These are phyloP conservation scores for Naja naja DNA, from an alignment of 2,113 vertebrate genomes.

Conservation along the genomic window DNA sequence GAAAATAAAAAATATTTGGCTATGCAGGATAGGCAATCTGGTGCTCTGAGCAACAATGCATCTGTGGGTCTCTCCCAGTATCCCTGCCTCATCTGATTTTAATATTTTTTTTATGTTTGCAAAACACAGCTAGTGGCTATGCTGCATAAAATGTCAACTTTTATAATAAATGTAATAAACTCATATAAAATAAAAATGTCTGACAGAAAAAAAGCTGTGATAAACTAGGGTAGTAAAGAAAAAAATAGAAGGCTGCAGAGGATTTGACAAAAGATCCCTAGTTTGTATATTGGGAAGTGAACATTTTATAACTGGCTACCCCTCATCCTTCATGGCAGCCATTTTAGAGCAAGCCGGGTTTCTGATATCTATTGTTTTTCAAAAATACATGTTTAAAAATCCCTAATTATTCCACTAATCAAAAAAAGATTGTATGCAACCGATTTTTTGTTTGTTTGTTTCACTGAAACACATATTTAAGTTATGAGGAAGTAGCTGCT, in stretches of 20 bases:
- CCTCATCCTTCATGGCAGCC: not conserved
- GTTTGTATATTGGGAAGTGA: not conserved
- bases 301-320: not conserved
- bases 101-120: not conserved
- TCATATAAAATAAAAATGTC: not conserved
- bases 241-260: not conserved
- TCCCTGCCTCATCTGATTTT: not conserved
- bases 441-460: not conserved
- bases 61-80: not conserved
- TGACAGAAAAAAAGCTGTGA: not conserved
- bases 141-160: not conserved
- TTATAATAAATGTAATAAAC: not conserved
- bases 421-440: not conserved
- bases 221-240: not conserved
- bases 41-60: not conserved
- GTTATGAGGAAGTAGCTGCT: not conserved
- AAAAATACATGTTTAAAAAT: not conserved
- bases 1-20: slow-evolving; percentile 1
- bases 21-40: not conserved
- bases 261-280: not conserved
- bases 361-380: not conserved
- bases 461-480: not conserved
- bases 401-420: not conserved
- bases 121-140: not conserved
- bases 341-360: not conserved